Evolutionary conservation across 2,888 invertebrate genomes (phyloP), one percentile per base, ranked within the genome.

Genomic region (Sinhomidia bicolor): DNA sequence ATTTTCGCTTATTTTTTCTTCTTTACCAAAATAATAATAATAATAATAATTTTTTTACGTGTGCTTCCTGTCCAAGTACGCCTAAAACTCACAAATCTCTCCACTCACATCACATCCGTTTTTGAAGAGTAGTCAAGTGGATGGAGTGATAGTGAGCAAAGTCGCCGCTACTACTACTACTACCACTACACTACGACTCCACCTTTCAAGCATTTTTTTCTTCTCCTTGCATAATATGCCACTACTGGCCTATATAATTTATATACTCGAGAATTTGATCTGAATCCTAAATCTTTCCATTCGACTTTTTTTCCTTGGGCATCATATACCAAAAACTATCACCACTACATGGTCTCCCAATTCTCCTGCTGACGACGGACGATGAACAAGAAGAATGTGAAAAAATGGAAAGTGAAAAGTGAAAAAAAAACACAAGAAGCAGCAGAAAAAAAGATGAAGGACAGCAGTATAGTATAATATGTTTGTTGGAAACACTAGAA

Each of bases 1-100:
- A 17, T 47, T 51, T 68, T 44, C 26, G 57, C 57, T 36, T n/a
- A 0, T 17, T 57, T n/a, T 23, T 23, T 29, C 51, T 26, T 76
- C 76, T 29, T 32, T n/a, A 14, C 26, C 76, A 9, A 9, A n/a
- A n/a, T n/a, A n/a, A n/a, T n/a, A n/a, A n/a, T n/a, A n/a, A n/a
- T n/a, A n/a, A 20, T 17, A 44, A 41, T 12, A n/a, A 54, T 74
- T 74, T 74, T 5, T 44, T 47, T 74, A 74, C 62, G 62, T 80
- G 57, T 62, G 80, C 60, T 62, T 5, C 54, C 41, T 74, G 23
- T 74, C 44, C 17, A 26, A 74, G 74, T 29, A 54, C 36, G 60
- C 60, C 79, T 80, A 80, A 80, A 57, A 41, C 83, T 71, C 83
- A 57, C 57, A 83, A 76, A 83, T 74, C 83, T 83, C 51, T 7